These are phyloP conservation scores for Cryptotermes secundus DNA, from an alignment of 1,140 invertebrate genomes.

Conservation along the genomic window DNA sequence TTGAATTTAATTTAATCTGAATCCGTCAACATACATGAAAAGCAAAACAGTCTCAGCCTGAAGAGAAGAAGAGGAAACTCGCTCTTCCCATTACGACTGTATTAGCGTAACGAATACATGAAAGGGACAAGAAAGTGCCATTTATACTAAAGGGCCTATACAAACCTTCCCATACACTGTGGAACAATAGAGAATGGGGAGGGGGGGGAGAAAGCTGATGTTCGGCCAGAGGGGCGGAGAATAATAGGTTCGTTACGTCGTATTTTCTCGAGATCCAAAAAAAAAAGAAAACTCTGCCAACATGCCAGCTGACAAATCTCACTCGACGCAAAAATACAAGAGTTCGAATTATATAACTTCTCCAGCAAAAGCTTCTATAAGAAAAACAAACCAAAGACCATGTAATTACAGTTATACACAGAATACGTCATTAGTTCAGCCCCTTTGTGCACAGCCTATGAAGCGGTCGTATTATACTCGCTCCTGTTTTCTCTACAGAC, in stretches of 20 bases:
- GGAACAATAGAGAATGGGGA: not conserved
- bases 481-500: not conserved
- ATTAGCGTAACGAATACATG: no score
- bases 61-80: no score
- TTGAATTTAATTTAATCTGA: no score
- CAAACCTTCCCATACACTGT: not conserved
- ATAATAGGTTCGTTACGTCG: not conserved
- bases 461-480: not conserved
- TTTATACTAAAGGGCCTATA: not conserved
- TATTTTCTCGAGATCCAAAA: not conserved
- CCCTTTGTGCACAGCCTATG: not conserved
- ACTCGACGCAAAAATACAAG: not conserved
- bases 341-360: not conserved
- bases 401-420: not conserved
- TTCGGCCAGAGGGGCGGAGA: not conserved
- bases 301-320: not conserved
- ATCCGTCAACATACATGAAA: no score
- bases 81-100: no score
- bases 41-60: no score
- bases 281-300: not conserved
- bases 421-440: not conserved
- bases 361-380: not conserved
- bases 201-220: no score
- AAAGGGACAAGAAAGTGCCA: not conserved
- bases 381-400: not conserved